These are phyloP conservation scores for Phanerotoma sp. DNA, from an alignment of 2,888 invertebrate species.

Conservation along the genomic window DNA sequence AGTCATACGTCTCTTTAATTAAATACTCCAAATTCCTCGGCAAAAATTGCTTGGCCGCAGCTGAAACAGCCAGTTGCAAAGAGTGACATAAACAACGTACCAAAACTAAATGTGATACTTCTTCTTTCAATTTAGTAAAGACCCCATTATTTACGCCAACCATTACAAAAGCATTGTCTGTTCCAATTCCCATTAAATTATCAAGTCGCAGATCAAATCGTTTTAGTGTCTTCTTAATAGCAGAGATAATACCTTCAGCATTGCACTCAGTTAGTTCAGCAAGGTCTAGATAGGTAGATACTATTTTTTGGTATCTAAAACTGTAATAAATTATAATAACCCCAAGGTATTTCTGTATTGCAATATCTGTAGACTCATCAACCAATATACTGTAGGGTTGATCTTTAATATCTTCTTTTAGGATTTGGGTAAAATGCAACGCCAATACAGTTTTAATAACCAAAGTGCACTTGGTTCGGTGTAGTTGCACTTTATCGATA, in stretches of 20 bases:
- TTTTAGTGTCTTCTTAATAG: slow-evolving; percentile 5
- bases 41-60: slow-evolving; percentile 40
- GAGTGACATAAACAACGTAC: slow-evolving; percentile 31
- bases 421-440: slow-evolving; percentile 18
- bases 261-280: slow-evolving; percentile 12
- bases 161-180: slow-evolving; percentile 49
- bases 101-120: slow-evolving; percentile 37
- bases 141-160: slow-evolving; percentile 42
- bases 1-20: slow-evolving; percentile 44
- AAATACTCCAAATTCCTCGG: slow-evolving; percentile 42
- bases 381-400: slow-evolving; percentile 35
- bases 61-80: slow-evolving; percentile 42
- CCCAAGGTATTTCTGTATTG: slow-evolving; percentile 31
- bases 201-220: slow-evolving; percentile 9
- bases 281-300: slow-evolving; percentile 19
- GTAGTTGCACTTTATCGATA: not conserved
- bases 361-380: slow-evolving; percentile 39
- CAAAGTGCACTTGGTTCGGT: slow-evolving; percentile 13
- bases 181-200: slow-evolving; percentile 41
- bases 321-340: slow-evolving; percentile 27
- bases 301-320: not conserved
- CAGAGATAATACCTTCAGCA: slow-evolving; percentile 17
- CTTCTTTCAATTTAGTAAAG: slow-evolving; percentile 35
- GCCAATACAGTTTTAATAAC: slow-evolving; percentile 24
- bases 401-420: slow-evolving; percentile 31